Percentiles rank a stretch among this genome's conserved stretches.
Evolutionary conservation across 2,113 vertebrate species (phyloP).

Genomic region (Ciconia boyciana): DNA sequence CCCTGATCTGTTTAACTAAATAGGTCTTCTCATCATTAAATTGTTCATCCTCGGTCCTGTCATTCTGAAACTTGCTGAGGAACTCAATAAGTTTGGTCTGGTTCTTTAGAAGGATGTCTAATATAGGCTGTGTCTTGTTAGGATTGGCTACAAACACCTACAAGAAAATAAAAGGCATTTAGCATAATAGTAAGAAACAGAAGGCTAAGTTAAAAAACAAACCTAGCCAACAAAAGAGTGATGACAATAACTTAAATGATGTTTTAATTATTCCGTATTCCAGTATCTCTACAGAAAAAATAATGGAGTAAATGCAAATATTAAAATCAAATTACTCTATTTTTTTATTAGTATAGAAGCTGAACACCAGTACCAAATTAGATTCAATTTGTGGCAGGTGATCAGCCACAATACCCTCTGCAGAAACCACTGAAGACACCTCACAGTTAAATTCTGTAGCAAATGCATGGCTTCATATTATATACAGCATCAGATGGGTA

Average conservation of each 20-base stretch:
- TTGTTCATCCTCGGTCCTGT: constrained; percentile 96
- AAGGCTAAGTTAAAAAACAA: neutral
- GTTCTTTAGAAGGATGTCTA: constrained; percentile 98
- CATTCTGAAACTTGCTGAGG: constrained; percentile 97
- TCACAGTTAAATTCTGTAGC: neutral
- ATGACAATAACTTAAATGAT: neutral
- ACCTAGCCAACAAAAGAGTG: neutral
- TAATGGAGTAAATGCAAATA: neutral
- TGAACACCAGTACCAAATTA: neutral
- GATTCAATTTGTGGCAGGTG: neutral
- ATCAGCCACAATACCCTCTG: neutral
- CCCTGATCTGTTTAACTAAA: constrained; percentile 98
- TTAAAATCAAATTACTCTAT: neutral
- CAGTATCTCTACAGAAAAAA: neutral
- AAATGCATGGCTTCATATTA: neutral
- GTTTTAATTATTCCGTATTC: neutral
- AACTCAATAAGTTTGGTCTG: constrained; percentile 97
- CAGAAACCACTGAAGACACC: neutral
- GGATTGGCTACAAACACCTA: constrained; percentile 97
- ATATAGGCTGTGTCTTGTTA: constrained; percentile 95
- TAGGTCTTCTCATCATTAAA: constrained; percentile 99
- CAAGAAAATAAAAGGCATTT: neutral
- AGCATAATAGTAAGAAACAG: neutral
- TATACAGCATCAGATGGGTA: neutral
- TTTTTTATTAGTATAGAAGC: neutral